A percentile compares a stretch with the other conserved stretches of the same genome.
Evolutionary conservation across 2,113 vertebrate genomes (phyloP).

Genomic region (Aramus guarauna): DNA sequence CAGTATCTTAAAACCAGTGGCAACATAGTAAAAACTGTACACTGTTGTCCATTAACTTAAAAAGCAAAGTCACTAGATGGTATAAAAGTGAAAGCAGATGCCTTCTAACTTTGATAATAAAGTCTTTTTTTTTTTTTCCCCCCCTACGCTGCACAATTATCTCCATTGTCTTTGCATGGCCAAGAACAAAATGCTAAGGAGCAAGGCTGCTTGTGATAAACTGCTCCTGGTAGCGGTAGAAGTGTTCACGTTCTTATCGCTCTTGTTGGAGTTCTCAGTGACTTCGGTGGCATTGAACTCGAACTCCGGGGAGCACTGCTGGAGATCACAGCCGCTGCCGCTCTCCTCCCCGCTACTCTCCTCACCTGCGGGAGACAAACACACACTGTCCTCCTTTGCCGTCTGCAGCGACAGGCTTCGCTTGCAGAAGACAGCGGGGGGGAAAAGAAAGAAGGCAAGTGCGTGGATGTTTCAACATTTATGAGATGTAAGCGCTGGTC

Average conservation of each 20-base stretch:
- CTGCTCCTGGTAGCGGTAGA: conserved; percentile 1
- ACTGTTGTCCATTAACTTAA: conserved; percentile 78
- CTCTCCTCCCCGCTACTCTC: conserved; percentile 87
- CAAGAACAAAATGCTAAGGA: conserved; percentile 68
- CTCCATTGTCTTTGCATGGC: conserved; percentile 78
- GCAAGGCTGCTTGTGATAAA: conserved; percentile 54
- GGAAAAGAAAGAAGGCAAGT: too few relatives aligned
- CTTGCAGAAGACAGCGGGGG: background rate
- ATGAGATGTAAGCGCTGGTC: rapidly evolving
- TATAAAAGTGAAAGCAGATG: conserved; percentile 77
- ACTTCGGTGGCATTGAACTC: conserved; percentile 83
- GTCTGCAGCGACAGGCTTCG: rapidly evolving
- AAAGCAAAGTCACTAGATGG: conserved; percentile 81
- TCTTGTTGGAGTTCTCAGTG: conserved; percentile 45
- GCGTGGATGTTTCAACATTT: rapidly evolving
- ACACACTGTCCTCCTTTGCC: background rate
- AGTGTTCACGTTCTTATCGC: conserved; percentile 38
- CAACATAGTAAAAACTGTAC: conserved; percentile 80
- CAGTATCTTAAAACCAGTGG: conserved; percentile 75
- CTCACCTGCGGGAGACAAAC: conserved; percentile 73
- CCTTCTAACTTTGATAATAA: conserved; percentile 71
- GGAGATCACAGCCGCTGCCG: conserved; percentile 87
- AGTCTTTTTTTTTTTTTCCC: background rate
- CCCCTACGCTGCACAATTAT: conserved; percentile 71
- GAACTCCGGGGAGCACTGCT: conserved; percentile 78